Conservation (phyloP, 2,888 invertebrate species). For the Rhamphomyia laevipes region DNA sequence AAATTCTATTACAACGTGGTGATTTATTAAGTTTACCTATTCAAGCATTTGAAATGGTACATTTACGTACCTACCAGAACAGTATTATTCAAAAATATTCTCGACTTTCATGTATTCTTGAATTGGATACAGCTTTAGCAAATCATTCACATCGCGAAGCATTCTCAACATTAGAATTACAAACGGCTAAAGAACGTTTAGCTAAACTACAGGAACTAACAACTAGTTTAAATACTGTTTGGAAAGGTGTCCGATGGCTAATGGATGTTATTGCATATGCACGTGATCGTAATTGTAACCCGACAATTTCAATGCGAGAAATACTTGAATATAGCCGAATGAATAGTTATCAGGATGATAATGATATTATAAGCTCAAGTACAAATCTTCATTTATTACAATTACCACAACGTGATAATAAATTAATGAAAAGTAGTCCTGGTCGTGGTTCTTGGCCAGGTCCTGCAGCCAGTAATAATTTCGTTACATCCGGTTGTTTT, state of each 20-base stretch:
- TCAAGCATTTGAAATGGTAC: constrained; percentile 90
- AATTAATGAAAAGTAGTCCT: constrained; percentile 62
- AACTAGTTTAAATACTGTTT: constrained; percentile 70
- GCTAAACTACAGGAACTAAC: constrained; percentile 75
- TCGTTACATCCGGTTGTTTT: constrained; percentile 39
- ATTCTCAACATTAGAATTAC: constrained; percentile 80
- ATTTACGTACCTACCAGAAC: constrained; percentile 85
- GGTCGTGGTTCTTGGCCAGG: constrained; percentile 81
- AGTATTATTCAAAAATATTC: constrained; percentile 86
- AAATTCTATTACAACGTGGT: constrained; percentile 70
- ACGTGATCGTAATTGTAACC: constrained; percentile 54
- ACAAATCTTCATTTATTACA: constrained; percentile 32
- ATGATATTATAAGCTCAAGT: constrained; percentile 8
- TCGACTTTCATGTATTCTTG: constrained; percentile 82
- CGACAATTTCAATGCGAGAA: constrained; percentile 33
- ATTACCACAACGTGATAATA: constrained; percentile 51
- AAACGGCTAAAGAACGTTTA: constrained; percentile 74
- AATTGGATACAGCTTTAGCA: constrained; percentile 82
- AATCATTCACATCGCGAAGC: constrained; percentile 91
- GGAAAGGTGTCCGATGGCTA: constrained; percentile 93
- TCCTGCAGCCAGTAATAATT: constrained; percentile 43
- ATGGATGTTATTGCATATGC: constrained; percentile 93
- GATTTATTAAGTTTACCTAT: constrained; percentile 84
- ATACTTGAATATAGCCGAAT: constrained; percentile 28
- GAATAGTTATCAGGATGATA: constrained; percentile 9